Conservation (phyloP, 92 coral and sea anemone genomes). For the Actinostola sp. region DNA sequence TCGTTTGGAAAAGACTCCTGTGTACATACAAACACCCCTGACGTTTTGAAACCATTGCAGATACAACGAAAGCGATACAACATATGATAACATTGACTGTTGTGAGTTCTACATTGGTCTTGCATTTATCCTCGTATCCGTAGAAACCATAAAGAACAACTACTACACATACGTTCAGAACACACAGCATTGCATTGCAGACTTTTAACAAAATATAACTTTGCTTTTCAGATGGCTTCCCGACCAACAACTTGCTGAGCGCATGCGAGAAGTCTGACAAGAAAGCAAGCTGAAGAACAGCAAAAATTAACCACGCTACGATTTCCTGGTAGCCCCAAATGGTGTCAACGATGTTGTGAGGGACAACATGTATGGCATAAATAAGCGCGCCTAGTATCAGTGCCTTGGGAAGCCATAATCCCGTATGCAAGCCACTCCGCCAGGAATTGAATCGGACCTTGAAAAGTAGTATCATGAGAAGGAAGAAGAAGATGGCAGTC, state of each 20-base stretch:
- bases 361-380: slow-evolving; percentile 49
- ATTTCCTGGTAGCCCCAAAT: slow-evolving; percentile 71
- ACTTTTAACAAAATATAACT: slow-evolving; percentile 1
- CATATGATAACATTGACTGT: slow-evolving; percentile 60
- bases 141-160: slow-evolving; percentile 52
- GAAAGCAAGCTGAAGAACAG: slow-evolving; percentile 67
- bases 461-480: slow-evolving; percentile 44
- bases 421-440: slow-evolving; percentile 70
- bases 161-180: slow-evolving; percentile 32
- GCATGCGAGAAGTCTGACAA: slow-evolving; percentile 67
- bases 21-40: slow-evolving; percentile 1
- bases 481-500: slow-evolving; percentile 51
- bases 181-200: slow-evolving; percentile 6
- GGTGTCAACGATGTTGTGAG: slow-evolving; percentile 59
- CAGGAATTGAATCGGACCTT: slow-evolving; percentile 15
- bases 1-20: slow-evolving; percentile 61
- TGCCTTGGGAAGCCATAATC: slow-evolving; percentile 85
- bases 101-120: slow-evolving; percentile 45
- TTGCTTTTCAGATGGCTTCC: slow-evolving; percentile 2
- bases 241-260: neutral
- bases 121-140: slow-evolving; percentile 65
- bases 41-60: slow-evolving; percentile 17
- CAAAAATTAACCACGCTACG: slow-evolving; percentile 66
- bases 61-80: slow-evolving; percentile 44
- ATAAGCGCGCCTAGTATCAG: slow-evolving; percentile 33